phyloP scores from a whole-genome alignment of 2,888 invertebrate species.

The Drosophila prolongata region DNA sequence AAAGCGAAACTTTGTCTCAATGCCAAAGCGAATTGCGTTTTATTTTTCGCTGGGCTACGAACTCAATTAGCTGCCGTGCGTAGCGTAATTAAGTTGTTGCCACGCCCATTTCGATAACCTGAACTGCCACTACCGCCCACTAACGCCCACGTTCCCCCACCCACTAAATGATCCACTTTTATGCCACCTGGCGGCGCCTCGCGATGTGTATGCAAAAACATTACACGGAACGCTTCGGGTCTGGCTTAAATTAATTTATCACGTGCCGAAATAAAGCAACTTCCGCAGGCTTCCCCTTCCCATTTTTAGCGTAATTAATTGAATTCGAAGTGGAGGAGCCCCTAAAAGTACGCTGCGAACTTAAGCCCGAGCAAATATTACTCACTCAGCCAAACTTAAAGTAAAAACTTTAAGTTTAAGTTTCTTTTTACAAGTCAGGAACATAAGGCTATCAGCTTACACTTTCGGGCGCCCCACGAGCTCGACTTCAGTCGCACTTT shows the following conservation, averaged over 20 bases:
- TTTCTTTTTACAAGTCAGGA: conserved; percentile 4
- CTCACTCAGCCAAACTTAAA: conserved; percentile 32
- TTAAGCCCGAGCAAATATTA: conserved; percentile 10
- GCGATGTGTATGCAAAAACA: conserved; percentile 45
- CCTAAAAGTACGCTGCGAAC: conserved; percentile 35
- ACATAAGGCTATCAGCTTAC: conserved; percentile 35
- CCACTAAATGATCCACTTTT: conserved; percentile 1
- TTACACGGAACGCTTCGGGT: conserved; percentile 44
- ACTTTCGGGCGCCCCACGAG: conserved; percentile 5
- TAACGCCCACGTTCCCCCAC: conserved; percentile 29
- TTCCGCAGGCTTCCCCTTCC: conserved; percentile 22
- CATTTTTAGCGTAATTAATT: conserved; percentile 65
- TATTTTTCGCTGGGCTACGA: conserved; percentile 46
- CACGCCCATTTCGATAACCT: conserved; percentile 49
- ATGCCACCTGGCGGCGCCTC: conserved; percentile 41
- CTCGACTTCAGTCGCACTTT: conserved; percentile 6
- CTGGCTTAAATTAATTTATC: conserved; percentile 72
- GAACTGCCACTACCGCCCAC: conserved; percentile 3
- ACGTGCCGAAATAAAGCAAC: conserved; percentile 70
- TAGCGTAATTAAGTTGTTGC: conserved; percentile 56
- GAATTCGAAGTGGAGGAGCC: conserved; percentile 51
- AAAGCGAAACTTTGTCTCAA: conserved; percentile 45
- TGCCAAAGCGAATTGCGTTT: conserved; percentile 55
- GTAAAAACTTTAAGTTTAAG: conserved; percentile 28
- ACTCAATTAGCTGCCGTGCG: conserved; percentile 67